Conservation (phyloP, 1,140 invertebrate species). For the Bombus huntii region DNA sequence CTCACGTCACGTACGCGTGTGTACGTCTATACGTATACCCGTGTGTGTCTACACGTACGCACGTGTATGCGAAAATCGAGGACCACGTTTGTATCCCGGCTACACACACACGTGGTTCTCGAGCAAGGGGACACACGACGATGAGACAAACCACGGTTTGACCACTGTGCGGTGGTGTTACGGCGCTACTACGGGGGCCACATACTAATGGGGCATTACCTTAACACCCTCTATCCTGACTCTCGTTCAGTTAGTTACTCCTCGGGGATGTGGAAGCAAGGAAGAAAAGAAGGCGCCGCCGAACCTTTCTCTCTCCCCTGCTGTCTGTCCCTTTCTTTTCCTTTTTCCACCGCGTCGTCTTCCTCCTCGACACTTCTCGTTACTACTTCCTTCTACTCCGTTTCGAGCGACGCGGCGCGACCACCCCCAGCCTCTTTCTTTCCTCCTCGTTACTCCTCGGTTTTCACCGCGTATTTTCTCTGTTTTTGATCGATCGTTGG, state of each 20-base stretch:
- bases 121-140: constrained; percentile 62
- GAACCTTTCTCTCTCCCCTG: constrained; percentile 8
- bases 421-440: too few relatives aligned
- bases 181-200: constrained; percentile 77
- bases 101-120: neutral
- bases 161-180: constrained; percentile 76
- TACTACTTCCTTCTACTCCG: constrained; percentile 28
- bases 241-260: constrained; percentile 81
- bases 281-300: constrained; percentile 33
- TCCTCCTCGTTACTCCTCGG: neutral
- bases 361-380: constrained; percentile 2
- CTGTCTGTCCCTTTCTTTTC: neutral
- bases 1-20: constrained; percentile 35
- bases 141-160: constrained; percentile 74
- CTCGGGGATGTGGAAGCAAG: constrained; percentile 63
- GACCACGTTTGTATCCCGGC: neutral
- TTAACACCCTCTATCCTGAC: constrained; percentile 79
- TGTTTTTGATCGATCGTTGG: constrained; percentile 61
- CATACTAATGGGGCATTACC: constrained; percentile 83
- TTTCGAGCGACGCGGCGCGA: constrained; percentile 1
- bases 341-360: too few relatives aligned
- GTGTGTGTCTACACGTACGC: constrained; percentile 19
- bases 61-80: neutral
- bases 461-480: constrained; percentile 18
- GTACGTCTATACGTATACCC: neutral